These are phyloP conservation scores for Podarcis muralis DNA, from an alignment of 2,113 vertebrate genomes.

Conservation along the genomic window DNA sequence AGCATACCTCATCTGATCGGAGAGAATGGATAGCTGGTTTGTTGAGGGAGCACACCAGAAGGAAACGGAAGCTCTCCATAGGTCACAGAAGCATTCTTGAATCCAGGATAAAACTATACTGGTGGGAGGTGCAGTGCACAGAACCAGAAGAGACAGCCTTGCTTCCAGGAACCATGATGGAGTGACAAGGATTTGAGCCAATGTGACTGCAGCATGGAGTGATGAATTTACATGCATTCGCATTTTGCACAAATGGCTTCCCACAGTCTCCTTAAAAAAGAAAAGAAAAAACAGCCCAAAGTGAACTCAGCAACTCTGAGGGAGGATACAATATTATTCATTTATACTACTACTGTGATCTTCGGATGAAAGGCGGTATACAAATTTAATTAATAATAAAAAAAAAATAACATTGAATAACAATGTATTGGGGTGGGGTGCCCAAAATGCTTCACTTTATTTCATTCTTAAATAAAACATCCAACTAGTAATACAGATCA, in stretches of 20 bases:
- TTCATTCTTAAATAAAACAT: too few relatives aligned
- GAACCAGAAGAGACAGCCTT: neutral
- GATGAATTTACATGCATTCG: neutral
- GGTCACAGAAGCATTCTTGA: neutral
- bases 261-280: neutral
- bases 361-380: too few relatives aligned
- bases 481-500: too few relatives aligned
- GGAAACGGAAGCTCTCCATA: neutral
- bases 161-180: neutral
- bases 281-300: neutral
- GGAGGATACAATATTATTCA: neutral
- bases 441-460: too few relatives aligned
- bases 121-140: neutral
- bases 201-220: neutral
- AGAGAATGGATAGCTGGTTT: neutral
- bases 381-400: too few relatives aligned
- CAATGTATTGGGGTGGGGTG: too few relatives aligned
- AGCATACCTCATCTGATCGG: neutral
- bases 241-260: neutral
- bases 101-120: neutral
- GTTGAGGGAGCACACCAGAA: neutral
- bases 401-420: too few relatives aligned
- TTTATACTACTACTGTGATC: too few relatives aligned
- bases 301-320: too few relatives aligned
- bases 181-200: neutral